These are phyloP conservation scores for Bovichtus diacanthus DNA, from an alignment of 2,797 vertebrate species.

Conservation along the genomic window DNA sequence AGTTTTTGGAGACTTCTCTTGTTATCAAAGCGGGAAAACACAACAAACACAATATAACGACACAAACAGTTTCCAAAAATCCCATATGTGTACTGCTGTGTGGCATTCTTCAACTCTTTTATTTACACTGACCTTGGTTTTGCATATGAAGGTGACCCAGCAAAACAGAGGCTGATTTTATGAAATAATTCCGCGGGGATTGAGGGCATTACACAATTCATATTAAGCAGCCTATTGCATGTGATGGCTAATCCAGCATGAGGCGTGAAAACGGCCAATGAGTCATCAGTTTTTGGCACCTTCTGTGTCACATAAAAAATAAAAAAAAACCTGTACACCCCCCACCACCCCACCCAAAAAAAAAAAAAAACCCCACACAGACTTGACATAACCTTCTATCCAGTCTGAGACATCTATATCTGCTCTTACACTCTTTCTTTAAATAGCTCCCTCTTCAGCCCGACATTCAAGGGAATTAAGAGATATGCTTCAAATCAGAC, in stretches of 20 bases:
- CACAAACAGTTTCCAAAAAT: too few relatives aligned
- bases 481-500: constrained; percentile 63
- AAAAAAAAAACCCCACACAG: neutral
- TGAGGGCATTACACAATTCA: constrained; percentile 75
- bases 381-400: constrained; percentile 1
- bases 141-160: constrained; percentile 49
- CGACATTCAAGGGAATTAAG: constrained; percentile 63
- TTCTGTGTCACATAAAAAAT: constrained; percentile 41
- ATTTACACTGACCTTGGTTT: constrained; percentile 4
- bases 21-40: neutral
- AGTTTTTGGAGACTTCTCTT: neutral
- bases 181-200: constrained; percentile 69
- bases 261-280: constrained; percentile 66
- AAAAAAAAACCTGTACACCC: constrained; percentile 7
- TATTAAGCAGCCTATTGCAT: constrained; percentile 74
- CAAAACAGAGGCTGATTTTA: constrained; percentile 56
- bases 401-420: constrained; percentile 6
- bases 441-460: constrained; percentile 38
- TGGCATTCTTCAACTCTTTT: neutral
- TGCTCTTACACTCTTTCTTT: constrained; percentile 25
- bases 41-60: too few relatives aligned
- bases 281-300: constrained; percentile 67
- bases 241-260: constrained; percentile 76
- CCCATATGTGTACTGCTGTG: neutral
- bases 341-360: too few relatives aligned